Evolutionary conservation across 2,888 invertebrate species (phyloP).

Genomic region (Argynnis bischoffii): DNA sequence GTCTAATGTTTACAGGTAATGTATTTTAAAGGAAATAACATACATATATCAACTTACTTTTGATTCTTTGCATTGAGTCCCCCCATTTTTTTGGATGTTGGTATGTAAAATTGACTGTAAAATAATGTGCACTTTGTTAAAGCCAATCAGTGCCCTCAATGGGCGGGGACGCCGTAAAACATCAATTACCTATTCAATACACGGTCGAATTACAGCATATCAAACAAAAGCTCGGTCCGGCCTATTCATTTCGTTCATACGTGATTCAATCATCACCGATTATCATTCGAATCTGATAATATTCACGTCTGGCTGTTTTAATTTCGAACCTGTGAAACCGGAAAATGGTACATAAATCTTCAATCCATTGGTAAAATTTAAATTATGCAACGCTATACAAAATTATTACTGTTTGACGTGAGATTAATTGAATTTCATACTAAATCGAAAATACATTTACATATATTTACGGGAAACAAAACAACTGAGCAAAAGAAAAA

Average conservation of each 20-base stretch:
- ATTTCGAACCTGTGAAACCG: slow-evolving; percentile 56
- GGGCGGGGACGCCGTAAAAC: slow-evolving; percentile 46
- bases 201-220: slow-evolving; percentile 44
- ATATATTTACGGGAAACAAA: slow-evolving; percentile 13
- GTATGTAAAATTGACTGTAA: slow-evolving; percentile 49
- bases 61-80: neutral
- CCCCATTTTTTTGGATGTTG: slow-evolving; percentile 5
- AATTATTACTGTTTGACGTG: slow-evolving; percentile 41
- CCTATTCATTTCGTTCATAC: slow-evolving; percentile 60
- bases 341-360: slow-evolving; percentile 69
- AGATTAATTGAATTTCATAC: slow-evolving; percentile 34
- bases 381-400: slow-evolving; percentile 56
- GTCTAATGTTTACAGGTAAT: neutral
- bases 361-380: slow-evolving; percentile 55
- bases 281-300: slow-evolving; percentile 57
- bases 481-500: slow-evolving; percentile 37
- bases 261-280: slow-evolving; percentile 66
- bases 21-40: neutral
- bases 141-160: slow-evolving; percentile 57
- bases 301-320: slow-evolving; percentile 62
- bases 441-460: slow-evolving; percentile 12
- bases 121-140: slow-evolving; percentile 61
- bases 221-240: slow-evolving; percentile 47
- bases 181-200: slow-evolving; percentile 48
- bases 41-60: neutral